A percentile compares a stretch with the other conserved stretches of the same genome.
Conservation (phyloP, 2,113 vertebrate species). For the Xiphophorus couchianus region DNA sequence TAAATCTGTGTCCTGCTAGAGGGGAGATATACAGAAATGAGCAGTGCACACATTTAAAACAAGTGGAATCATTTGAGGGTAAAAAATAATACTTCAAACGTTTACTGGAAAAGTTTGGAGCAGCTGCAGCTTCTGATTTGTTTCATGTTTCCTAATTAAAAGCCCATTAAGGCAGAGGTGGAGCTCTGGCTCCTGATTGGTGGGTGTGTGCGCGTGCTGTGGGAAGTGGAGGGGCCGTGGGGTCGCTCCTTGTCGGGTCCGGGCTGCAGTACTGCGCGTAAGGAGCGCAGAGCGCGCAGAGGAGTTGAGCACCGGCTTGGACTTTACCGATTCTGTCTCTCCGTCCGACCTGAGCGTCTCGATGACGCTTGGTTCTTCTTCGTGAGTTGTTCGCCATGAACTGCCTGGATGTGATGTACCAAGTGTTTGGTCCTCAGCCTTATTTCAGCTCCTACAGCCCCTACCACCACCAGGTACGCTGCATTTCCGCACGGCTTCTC, state of each 20-base stretch:
- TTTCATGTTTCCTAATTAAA: conserved; percentile 31
- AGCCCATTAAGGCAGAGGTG: conserved; percentile 43
- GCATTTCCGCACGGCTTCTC: background rate
- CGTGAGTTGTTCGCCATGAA: conserved; percentile 90
- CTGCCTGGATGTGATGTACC: conserved; percentile 99
- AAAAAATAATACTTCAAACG: background rate
- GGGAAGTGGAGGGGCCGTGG: background rate
- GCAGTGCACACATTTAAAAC: background rate
- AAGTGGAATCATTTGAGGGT: background rate
- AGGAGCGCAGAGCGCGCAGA: conserved; percentile 47
- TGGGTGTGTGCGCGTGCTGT: conserved; percentile 14
- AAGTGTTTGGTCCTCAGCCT: conserved; percentile 93
- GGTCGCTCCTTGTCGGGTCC: conserved; percentile 17
- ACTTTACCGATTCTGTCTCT: conserved; percentile 26
- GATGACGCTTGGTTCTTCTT: conserved; percentile 74
- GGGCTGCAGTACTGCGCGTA: conserved; percentile 43
- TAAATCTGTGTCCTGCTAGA: too few relatives aligned
- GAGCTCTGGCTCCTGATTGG: conserved; percentile 58
- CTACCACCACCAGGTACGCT: conserved; percentile 91
- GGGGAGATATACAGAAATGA: background rate
- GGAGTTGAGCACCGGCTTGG: conserved; percentile 14
- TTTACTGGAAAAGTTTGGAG: background rate
- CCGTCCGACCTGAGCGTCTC: conserved; percentile 29
- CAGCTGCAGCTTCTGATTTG: background rate
- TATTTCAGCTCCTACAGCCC: conserved; percentile 90